phyloP scores from a whole-genome alignment of 1,140 invertebrate genomes.

The Drosophila takahashii region DNA sequence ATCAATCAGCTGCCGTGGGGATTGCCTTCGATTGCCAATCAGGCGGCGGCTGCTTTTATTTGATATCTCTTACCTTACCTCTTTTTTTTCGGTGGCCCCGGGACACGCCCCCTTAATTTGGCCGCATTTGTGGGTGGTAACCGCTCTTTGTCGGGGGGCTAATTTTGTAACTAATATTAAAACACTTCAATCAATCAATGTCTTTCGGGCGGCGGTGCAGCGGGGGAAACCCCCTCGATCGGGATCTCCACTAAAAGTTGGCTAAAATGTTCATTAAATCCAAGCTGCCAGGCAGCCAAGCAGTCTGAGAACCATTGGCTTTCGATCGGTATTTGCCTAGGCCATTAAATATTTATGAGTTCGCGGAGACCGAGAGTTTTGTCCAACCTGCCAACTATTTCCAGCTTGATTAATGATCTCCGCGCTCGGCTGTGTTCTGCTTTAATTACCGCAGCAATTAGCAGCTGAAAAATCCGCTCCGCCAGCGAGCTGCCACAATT shows the following conservation, averaged over 20 bases:
- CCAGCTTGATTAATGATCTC: slow-evolving; percentile 74
- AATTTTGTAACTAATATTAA: slow-evolving; percentile 61
- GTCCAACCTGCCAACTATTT: slow-evolving; percentile 54
- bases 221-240: not conserved
- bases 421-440: slow-evolving; percentile 52
- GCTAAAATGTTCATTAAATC: slow-evolving; percentile 34
- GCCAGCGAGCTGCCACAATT: slow-evolving; percentile 50
- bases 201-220: not conserved
- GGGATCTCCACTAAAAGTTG: slow-evolving; percentile 13
- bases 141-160: slow-evolving; percentile 35
- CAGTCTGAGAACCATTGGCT: slow-evolving; percentile 37
- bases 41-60: slow-evolving; percentile 33
- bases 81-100: slow-evolving; percentile 31
- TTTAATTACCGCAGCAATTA: slow-evolving; percentile 79
- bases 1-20: slow-evolving; percentile 67
- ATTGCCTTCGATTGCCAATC: slow-evolving; percentile 30
- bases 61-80: slow-evolving; percentile 20
- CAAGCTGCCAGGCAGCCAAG: slow-evolving; percentile 9
- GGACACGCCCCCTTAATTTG: slow-evolving; percentile 55
- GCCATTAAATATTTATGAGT: slow-evolving; percentile 61
- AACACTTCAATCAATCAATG: slow-evolving; percentile 63
- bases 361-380: slow-evolving; percentile 32
- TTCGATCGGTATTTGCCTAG: slow-evolving; percentile 47
- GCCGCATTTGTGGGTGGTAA: slow-evolving; percentile 39
- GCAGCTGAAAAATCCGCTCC: slow-evolving; percentile 63